phyloP scores from a whole-genome alignment of 2,888 invertebrate species.

The Beris chalybata region DNA sequence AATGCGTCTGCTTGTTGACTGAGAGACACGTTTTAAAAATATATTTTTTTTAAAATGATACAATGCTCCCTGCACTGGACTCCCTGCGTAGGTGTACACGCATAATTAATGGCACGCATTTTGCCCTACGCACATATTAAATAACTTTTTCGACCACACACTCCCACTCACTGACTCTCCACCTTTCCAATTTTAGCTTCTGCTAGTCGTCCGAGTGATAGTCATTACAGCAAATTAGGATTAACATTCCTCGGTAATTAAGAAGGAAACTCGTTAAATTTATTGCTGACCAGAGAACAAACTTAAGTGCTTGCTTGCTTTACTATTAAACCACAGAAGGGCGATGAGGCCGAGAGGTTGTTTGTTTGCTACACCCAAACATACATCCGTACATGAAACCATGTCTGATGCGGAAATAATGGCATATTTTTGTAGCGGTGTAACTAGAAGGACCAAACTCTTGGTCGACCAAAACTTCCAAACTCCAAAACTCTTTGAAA shows the following conservation, averaged over 20 bases:
- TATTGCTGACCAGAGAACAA: slow-evolving; percentile 39
- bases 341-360: neutral
- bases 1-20: too few relatives aligned
- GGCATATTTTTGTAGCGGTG: slow-evolving; percentile 1
- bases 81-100: too few relatives aligned
- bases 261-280: slow-evolving; percentile 40
- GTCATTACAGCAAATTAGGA: slow-evolving; percentile 39
- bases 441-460: slow-evolving; percentile 1
- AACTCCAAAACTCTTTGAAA: slow-evolving; percentile 20
- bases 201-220: slow-evolving; percentile 28
- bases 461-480: neutral
- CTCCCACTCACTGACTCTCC: neutral
- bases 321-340: slow-evolving; percentile 18
- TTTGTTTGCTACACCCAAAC: slow-evolving; percentile 8
- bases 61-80: too few relatives aligned
- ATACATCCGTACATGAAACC: slow-evolving; percentile 3
- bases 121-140: neutral
- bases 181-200: slow-evolving; percentile 8
- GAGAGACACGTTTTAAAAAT: too few relatives aligned
- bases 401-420: neutral
- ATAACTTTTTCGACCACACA: slow-evolving; percentile 18
- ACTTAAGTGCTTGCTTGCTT: slow-evolving; percentile 36
- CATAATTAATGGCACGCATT: slow-evolving; percentile 22
- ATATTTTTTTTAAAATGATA: too few relatives aligned
- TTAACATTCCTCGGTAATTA: slow-evolving; percentile 39